Percentiles rank a stretch among this genome's conserved stretches.
Conservation (phyloP, 1,140 invertebrate species). For the Carposina sasakii region DNA sequence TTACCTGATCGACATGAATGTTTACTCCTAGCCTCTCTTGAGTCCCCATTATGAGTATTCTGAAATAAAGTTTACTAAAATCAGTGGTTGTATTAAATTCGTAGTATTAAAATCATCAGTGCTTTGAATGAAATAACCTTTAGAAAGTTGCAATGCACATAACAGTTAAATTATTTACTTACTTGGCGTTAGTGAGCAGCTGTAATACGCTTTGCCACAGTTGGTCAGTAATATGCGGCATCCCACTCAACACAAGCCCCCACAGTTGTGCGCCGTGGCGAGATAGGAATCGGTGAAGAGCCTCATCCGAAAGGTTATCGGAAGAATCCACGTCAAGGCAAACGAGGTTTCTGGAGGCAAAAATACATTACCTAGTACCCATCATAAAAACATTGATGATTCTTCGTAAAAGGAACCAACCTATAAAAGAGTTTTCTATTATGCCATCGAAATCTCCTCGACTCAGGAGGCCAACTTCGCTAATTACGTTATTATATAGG, state of each 20-base stretch:
- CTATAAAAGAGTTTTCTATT: constrained; percentile 3
- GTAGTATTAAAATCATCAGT: no score
- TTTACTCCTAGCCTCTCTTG: constrained; percentile 96
- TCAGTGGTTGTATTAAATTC: no score
- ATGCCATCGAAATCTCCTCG: no score
- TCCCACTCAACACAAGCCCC: constrained; percentile 92
- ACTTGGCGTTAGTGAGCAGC: constrained; percentile 93
- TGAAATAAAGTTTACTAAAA: constrained; percentile 74
- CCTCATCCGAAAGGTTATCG: constrained; percentile 95
- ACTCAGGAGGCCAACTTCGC: no score
- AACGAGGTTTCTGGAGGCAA: constrained; percentile 78
- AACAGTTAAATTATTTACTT: constrained; percentile 27
- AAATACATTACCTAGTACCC: no score
- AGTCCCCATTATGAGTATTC: constrained; percentile 97
- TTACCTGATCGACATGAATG: constrained; percentile 90
- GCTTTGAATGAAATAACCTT: background rate
- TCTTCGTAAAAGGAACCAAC: background rate
- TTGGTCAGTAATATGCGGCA: constrained; percentile 98
- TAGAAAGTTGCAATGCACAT: background rate
- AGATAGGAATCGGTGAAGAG: constrained; percentile 91
- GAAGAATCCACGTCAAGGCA: constrained; percentile 95
- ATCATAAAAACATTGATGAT: background rate
- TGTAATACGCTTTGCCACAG: constrained; percentile 95
- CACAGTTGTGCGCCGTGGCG: constrained; percentile 90
- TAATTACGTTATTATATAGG: no score